These are phyloP conservation scores for Zaprionus ornatus DNA, from an alignment of 1,140 invertebrate genomes.

Conservation along the genomic window DNA sequence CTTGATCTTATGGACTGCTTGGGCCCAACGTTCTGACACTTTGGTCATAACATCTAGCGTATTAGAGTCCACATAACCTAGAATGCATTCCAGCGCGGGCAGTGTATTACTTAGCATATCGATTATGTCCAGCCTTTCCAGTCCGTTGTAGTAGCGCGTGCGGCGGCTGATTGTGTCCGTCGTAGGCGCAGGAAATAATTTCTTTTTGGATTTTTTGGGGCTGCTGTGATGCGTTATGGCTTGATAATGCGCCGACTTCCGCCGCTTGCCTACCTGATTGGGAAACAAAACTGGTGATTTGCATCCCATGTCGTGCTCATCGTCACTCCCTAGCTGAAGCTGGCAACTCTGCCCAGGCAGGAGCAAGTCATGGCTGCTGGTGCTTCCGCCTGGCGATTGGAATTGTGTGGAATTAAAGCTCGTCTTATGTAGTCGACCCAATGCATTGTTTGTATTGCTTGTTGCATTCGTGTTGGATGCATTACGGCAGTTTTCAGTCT, in stretches of 20 bases:
- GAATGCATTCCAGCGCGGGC: conserved; percentile 62
- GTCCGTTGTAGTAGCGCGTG: conserved; percentile 53
- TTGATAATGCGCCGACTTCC: conserved; percentile 46
- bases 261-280: conserved; percentile 38
- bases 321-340: conserved; percentile 10
- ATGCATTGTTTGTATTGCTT: neutral
- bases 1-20: conserved; percentile 43
- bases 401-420: conserved; percentile 31
- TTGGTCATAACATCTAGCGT: conserved; percentile 67
- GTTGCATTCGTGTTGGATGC: conserved; percentile 38
- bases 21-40: conserved; percentile 55
- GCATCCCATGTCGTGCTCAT: conserved; percentile 3
- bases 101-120: conserved; percentile 47
- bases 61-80: conserved; percentile 40
- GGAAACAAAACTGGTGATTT: conserved; percentile 33
- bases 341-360: neutral
- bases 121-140: conserved; percentile 60
- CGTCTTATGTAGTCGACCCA: neutral
- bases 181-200: conserved; percentile 44
- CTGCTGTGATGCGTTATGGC: conserved; percentile 50
- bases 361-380: neutral
- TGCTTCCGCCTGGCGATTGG: conserved; percentile 46
- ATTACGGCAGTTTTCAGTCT: conserved; percentile 64
- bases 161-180: conserved; percentile 24
- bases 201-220: conserved; percentile 68